phyloP scores from a whole-genome alignment of 2,113 vertebrate genomes.

The Ptilorrhoa leucosticta region DNA sequence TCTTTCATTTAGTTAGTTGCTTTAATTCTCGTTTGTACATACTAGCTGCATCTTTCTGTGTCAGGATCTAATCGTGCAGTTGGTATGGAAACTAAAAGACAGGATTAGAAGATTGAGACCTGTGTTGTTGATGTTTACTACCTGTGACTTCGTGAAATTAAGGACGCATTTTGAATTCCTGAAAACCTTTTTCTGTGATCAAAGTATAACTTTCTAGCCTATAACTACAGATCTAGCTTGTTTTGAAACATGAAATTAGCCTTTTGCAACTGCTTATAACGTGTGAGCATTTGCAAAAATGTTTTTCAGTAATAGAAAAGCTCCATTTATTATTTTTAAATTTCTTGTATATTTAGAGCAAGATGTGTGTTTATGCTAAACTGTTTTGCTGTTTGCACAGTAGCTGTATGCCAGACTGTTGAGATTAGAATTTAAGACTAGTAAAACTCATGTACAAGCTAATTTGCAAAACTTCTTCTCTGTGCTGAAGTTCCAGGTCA shows the following conservation, averaged over 20 bases:
- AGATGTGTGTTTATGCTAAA: not conserved
- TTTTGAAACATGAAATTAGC: not conserved
- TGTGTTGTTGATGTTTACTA: not conserved
- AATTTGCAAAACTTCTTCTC: slow-evolving; percentile 11
- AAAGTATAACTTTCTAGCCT: not conserved
- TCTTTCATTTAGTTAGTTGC: not conserved
- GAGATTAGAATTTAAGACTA: slow-evolving; percentile 32
- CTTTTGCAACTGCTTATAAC: not conserved
- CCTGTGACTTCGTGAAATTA: not conserved
- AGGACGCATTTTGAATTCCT: not conserved
- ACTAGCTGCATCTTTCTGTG: not conserved
- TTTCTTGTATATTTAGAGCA: not conserved
- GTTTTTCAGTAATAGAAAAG: not conserved
- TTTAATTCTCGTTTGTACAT: not conserved
- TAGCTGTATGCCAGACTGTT: not conserved
- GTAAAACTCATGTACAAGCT: slow-evolving; percentile 27
- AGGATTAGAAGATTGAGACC: not conserved
- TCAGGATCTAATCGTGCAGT: not conserved
- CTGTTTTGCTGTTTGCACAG: not conserved
- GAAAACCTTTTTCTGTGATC: not conserved
- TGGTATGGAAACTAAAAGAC: not conserved
- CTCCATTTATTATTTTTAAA: not conserved
- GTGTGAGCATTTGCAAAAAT: not conserved
- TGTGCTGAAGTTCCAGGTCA: not conserved
- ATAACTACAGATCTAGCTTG: not conserved